Conservation (phyloP, 2,888 invertebrate genomes). For the Xestia sexstrigata region DNA sequence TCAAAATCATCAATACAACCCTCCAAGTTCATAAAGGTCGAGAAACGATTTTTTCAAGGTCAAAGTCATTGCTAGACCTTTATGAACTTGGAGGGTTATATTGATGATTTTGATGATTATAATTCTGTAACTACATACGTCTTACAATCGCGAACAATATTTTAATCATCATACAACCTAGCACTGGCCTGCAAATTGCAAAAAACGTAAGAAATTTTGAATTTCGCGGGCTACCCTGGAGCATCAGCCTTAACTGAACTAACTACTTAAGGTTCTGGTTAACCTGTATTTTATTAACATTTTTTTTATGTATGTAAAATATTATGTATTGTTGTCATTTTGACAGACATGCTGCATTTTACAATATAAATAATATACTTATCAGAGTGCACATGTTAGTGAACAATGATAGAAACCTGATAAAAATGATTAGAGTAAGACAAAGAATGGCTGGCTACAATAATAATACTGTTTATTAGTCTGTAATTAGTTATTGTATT, state of each 20-base stretch:
- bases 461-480: constrained; percentile 4
- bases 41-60: too few relatives aligned
- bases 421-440: constrained; percentile 19
- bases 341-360: constrained; percentile 14
- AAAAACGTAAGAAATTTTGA: too few relatives aligned
- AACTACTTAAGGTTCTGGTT: neutral
- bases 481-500: neutral
- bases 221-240: too few relatives aligned
- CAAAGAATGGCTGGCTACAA: constrained; percentile 11
- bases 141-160: too few relatives aligned
- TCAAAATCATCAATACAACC: too few relatives aligned
- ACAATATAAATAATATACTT: constrained; percentile 10
- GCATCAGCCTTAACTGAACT: neutral
- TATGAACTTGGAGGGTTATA: too few relatives aligned
- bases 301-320: neutral
- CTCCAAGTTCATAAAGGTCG: too few relatives aligned
- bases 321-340: neutral
- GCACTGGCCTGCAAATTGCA: too few relatives aligned
- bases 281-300: neutral
- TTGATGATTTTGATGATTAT: too few relatives aligned
- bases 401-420: constrained; percentile 12
- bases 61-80: too few relatives aligned
- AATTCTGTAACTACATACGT: too few relatives aligned
- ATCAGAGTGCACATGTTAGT: constrained; percentile 32
- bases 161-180: too few relatives aligned